Evolutionary conservation across 2,113 vertebrate species (phyloP).

Genomic region (Scalopus aquaticus): DNA sequence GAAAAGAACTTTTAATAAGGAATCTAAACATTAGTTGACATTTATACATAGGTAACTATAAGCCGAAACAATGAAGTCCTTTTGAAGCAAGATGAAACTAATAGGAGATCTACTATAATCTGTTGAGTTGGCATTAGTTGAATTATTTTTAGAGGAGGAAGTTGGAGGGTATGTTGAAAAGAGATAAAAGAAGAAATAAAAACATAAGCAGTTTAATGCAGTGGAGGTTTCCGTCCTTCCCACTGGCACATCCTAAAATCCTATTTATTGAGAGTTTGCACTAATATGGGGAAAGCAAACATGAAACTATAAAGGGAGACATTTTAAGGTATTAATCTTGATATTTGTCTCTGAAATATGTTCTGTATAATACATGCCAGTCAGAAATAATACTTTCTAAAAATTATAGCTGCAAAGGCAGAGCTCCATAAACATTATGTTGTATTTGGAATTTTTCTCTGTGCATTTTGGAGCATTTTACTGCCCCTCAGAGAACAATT

Average conservation of each 20-base stretch:
- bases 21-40: not conserved
- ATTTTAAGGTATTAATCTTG: conserved; percentile 48
- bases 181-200: conserved; percentile 61
- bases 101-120: conserved; percentile 43
- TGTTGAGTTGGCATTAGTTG: conserved; percentile 23
- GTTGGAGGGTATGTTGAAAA: conserved; percentile 50
- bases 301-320: conserved; percentile 1
- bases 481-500: conserved; percentile 51
- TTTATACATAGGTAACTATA: not conserved
- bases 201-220: conserved; percentile 56
- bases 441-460: conserved; percentile 40
- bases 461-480: conserved; percentile 52
- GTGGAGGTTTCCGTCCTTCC: conserved; percentile 19
- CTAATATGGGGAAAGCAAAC: conserved; percentile 3
- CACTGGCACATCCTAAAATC: conserved; percentile 36
- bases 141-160: conserved; percentile 65
- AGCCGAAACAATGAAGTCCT: conserved; percentile 26
- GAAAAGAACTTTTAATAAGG: conserved; percentile 30
- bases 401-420: conserved; percentile 21
- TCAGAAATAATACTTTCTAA: conserved; percentile 51
- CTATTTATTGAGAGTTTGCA: not conserved
- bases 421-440: not conserved
- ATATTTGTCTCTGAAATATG: conserved; percentile 50
- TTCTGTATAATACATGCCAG: conserved; percentile 31
- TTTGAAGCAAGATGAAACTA: conserved; percentile 52